phyloP scores from a whole-genome alignment of 2,113 vertebrate species.

The Cnemophilus loriae region DNA sequence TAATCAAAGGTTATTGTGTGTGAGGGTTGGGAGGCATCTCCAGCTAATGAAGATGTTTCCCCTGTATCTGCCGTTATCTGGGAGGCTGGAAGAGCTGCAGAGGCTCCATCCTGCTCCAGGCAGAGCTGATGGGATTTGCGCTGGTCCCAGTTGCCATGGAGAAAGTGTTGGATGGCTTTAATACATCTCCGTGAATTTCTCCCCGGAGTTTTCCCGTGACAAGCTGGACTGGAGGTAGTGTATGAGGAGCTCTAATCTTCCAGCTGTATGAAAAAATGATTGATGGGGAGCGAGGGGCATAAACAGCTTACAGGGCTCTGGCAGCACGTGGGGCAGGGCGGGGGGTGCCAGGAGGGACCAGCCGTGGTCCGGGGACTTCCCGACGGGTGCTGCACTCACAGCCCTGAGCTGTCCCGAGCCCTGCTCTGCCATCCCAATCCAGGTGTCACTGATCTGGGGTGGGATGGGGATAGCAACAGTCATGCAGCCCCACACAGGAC shows the following conservation, averaged over 20 bases:
- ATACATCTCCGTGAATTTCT: conserved; percentile 64
- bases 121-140: conserved; percentile 35
- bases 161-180: conserved; percentile 61
- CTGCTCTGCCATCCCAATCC: neutral
- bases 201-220: conserved; percentile 67
- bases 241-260: conserved; percentile 68
- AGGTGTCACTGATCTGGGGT: neutral
- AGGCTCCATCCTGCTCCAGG: neutral
- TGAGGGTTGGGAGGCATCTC: neutral
- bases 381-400: neutral
- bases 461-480: fast-evolving
- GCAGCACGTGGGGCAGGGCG: fast-evolving
- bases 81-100: neutral
- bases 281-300: neutral
- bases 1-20: conserved; percentile 1
- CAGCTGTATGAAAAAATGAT: conserved; percentile 60
- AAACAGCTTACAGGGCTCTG: neutral
- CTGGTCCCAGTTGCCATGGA: conserved; percentile 73
- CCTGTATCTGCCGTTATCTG: neutral
- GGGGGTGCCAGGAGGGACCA: fast-evolving
- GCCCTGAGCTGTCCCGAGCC: neutral
- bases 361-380: neutral
- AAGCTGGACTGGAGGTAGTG: conserved; percentile 57
- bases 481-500: neutral
- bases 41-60: conserved; percentile 38